Percentiles rank a stretch among this genome's conserved stretches.
phyloP scores from a whole-genome alignment of 2,797 vertebrate species.

The Microhierax caerulescens region DNA sequence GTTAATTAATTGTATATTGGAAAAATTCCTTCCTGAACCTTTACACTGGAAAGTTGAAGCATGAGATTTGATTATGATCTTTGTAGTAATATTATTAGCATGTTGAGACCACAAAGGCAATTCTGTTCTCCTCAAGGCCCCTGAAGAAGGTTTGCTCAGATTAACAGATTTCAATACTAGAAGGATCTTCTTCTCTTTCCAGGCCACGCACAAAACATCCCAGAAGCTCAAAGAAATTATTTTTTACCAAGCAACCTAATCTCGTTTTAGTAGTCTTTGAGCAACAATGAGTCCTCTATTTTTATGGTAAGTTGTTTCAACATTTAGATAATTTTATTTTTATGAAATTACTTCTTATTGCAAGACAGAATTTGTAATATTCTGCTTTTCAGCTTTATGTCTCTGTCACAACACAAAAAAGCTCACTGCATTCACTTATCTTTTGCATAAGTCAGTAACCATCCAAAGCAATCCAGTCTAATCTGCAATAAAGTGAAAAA shows the following conservation, averaged over 20 bases:
- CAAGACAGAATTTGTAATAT: not conserved
- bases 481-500: not conserved
- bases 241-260: conserved; percentile 13
- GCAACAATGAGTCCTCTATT: not conserved
- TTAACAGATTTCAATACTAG: not conserved
- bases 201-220: not conserved
- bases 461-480: not conserved
- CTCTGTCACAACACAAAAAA: not conserved
- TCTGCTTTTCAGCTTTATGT: not conserved
- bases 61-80: conserved; percentile 22
- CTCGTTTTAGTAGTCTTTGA: not conserved
- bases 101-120: conserved; percentile 24
- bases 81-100: not conserved
- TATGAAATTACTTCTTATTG: not conserved
- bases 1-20: not conserved
- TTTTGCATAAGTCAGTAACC: not conserved
- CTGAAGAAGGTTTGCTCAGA: conserved; percentile 21
- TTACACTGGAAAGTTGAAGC: not conserved
- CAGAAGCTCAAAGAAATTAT: conserved; percentile 8
- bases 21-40: conserved; percentile 5
- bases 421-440: not conserved
- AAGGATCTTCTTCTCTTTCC: conserved; percentile 31
- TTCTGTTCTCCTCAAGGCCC: conserved; percentile 12
- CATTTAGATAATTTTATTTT: not conserved
- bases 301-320: not conserved